Evolutionary conservation across 1,140 invertebrate genomes (phyloP).

Genomic region (Megathymus violae): DNA sequence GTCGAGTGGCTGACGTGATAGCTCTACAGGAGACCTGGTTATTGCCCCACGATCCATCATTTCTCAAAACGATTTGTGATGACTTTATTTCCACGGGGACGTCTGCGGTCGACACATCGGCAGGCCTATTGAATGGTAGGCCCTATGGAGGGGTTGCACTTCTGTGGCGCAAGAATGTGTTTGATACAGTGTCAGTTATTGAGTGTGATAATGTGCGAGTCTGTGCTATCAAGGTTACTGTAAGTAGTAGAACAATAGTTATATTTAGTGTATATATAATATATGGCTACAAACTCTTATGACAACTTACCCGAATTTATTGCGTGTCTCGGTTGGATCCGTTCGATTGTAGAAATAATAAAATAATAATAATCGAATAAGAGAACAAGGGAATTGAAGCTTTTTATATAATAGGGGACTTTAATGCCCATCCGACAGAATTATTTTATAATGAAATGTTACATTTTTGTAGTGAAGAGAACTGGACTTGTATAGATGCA

Average conservation of each 20-base stretch:
- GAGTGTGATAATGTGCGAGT: conserved; percentile 31
- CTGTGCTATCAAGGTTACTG: conserved; percentile 21
- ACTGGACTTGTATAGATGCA: conserved; percentile 23
- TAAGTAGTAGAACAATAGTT: conserved; percentile 14
- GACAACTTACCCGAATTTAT: conserved; percentile 24
- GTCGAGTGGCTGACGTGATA: conserved; percentile 26
- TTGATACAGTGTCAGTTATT: conserved; percentile 22
- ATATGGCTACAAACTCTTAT: conserved; percentile 5
- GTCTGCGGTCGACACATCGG: conserved; percentile 14
- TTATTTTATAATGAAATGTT: conserved; percentile 29
- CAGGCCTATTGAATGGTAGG: conserved; percentile 18
- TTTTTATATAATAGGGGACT: conserved; percentile 16
- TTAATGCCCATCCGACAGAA: conserved; percentile 29
- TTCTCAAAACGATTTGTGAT: conserved; percentile 19
- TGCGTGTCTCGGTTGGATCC: not conserved
- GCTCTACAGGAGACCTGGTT: conserved; percentile 40
- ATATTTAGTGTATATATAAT: conserved; percentile 19
- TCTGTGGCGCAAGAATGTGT: conserved; percentile 30
- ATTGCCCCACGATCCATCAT: conserved; percentile 27
- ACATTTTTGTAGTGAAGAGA: conserved; percentile 22
- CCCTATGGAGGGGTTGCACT: conserved; percentile 34
- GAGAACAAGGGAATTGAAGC: conserved; percentile 19
- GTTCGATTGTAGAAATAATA: conserved; percentile 6
- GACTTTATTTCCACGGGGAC: conserved; percentile 22
- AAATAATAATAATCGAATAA: no score